Base-by-base conservation (phyloP, 2,888 invertebrate genomes). In the Dione vanillae region DNA sequence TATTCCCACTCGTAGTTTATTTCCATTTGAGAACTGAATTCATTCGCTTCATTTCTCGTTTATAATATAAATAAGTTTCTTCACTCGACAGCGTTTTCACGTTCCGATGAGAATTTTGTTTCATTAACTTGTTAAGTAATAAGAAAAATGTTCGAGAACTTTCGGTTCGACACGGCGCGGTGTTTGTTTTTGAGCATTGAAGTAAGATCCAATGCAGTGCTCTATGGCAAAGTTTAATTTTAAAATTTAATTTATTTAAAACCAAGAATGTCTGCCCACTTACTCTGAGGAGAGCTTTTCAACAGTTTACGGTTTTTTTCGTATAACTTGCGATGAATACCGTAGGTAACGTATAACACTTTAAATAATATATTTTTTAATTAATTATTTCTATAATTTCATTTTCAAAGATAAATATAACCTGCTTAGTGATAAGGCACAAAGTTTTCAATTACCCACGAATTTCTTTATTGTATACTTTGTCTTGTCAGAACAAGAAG, bases 91-190 rank as follows among this genome's bases (percentile, higher is more conserved):
- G 65, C 74, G 58, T 67, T 73, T 76, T 75, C 72, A 75, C 73
- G 72, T 75, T 75, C 71, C 71, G 68, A 72, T 52, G 58, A 69
- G 72, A 72, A 71, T 73, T 74, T 70, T 70, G 67, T 73, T 72
- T 73, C 75, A 72, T 74, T 75, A 59, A 37, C 54, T 49, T 37
- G 47, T 64, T 59, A 70, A 66, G 64, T 67, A 72, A 72, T 72
- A 67, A 67, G 61, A 35, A 62, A 62, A 58, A 64, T 20, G 27
- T 67, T 62, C 52, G 47, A 16, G 19, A 70, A 67, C 41, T 66
- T 67, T n/a, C n/a, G n/a, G n/a, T n/a, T n/a, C n/a, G n/a, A n/a
- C n/a, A n/a, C 58, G 51, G 40, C 2, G 41, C 58, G 64, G 52
- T 45, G 64, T 71, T 69, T 69, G 64, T 69, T 69, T 59, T 71